Evolutionary conservation across 2,797 vertebrate genomes (phyloP).

Genomic region (Mormyrus proboscirostris): DNA sequence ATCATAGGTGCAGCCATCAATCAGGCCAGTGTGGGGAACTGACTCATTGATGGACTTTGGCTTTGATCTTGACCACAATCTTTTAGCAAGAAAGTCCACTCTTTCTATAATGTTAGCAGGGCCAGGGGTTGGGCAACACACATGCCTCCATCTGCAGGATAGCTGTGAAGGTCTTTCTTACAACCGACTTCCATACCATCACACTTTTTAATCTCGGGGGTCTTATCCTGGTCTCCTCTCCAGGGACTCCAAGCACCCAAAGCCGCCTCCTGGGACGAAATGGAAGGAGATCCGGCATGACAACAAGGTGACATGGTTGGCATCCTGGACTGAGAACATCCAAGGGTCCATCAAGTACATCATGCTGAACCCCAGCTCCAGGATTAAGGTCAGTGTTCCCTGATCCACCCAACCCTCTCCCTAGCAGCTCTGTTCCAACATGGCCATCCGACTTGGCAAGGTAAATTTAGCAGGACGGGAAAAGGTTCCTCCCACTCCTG

Average conservation of each 20-base stretch:
- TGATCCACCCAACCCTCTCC: not conserved
- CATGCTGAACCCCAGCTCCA: constrained; percentile 93
- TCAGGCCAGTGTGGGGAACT: not conserved
- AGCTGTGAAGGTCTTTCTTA: not conserved
- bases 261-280: constrained; percentile 77
- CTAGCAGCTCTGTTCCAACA: not conserved
- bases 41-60: not conserved
- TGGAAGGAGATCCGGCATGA: constrained; percentile 94
- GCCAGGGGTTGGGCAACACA: not conserved
- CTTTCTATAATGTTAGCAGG: not conserved
- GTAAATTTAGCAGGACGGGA: not conserved
- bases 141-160: not conserved
- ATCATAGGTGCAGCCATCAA: not conserved
- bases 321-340: constrained; percentile 95
- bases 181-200: not conserved
- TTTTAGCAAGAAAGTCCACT: not conserved
- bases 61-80: not conserved
- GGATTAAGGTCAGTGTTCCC: constrained; percentile 75
- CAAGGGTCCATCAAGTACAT: constrained; percentile 97
- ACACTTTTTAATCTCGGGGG: not conserved
- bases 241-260: constrained; percentile 84
- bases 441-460: not conserved
- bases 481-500: not conserved
- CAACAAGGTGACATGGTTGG: constrained; percentile 95
- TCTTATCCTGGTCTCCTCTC: not conserved